These are phyloP conservation scores for Helogale parvula DNA, from an alignment of 2,113 vertebrate species.

Conservation along the genomic window DNA sequence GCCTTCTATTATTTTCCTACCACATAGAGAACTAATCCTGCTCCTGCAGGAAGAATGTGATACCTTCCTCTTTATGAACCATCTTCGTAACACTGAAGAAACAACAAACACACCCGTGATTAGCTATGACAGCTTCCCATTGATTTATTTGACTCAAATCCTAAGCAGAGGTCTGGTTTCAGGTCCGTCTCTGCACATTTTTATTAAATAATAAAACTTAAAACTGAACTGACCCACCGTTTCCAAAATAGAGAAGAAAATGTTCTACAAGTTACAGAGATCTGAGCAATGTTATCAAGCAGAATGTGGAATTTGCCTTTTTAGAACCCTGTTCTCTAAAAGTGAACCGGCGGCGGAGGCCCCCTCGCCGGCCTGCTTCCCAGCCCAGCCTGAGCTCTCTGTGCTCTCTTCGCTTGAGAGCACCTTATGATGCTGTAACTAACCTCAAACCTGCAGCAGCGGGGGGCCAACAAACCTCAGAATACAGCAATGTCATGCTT, in stretches of 20 bases:
- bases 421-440: slow-evolving; percentile 88
- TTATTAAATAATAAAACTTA: slow-evolving; percentile 55
- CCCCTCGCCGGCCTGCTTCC: slow-evolving; percentile 78
- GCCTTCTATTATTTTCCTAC: slow-evolving; percentile 76
- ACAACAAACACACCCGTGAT: slow-evolving; percentile 75
- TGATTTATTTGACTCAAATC: slow-evolving; percentile 78
- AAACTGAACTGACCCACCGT: neutral
- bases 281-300: slow-evolving; percentile 72
- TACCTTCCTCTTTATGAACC: slow-evolving; percentile 75
- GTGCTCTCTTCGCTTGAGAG: slow-evolving; percentile 87
- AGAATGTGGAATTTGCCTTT: slow-evolving; percentile 82
- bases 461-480: slow-evolving; percentile 87
- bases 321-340: slow-evolving; percentile 83
- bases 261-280: slow-evolving; percentile 79
- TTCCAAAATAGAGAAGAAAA: slow-evolving; percentile 59
- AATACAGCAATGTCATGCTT: slow-evolving; percentile 93
- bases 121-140: slow-evolving; percentile 69
- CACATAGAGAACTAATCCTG: slow-evolving; percentile 68
- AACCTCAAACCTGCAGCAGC: slow-evolving; percentile 88
- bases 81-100: slow-evolving; percentile 79
- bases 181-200: slow-evolving; percentile 31
- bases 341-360: slow-evolving; percentile 74
- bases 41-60: slow-evolving; percentile 75
- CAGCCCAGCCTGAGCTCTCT: slow-evolving; percentile 87
- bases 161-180: slow-evolving; percentile 52